Evolutionary conservation across 2,888 invertebrate genomes (phyloP).

Genomic region (Amblyjoppa fuscipennis): DNA sequence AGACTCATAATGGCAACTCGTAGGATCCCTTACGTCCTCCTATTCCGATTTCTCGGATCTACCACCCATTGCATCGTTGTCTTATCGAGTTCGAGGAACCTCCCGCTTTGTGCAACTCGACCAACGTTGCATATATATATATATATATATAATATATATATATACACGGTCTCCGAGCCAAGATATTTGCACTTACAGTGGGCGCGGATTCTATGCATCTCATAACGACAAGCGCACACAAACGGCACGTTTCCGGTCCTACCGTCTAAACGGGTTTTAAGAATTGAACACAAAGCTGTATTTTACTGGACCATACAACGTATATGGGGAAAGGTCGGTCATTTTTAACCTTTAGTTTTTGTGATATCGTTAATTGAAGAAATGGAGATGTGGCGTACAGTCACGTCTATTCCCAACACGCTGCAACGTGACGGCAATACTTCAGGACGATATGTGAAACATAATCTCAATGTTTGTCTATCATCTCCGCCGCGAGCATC

Average conservation of each 20-base stretch:
- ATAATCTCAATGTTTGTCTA: background rate
- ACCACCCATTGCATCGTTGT: background rate
- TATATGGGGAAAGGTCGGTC: background rate
- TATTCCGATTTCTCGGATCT: constrained; percentile 11
- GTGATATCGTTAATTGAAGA: background rate
- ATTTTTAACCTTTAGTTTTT: background rate
- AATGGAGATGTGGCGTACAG: background rate
- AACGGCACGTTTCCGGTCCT: background rate
- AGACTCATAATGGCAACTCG: background rate
- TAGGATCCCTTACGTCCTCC: background rate
- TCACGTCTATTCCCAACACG: background rate
- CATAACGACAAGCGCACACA: background rate
- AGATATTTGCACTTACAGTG: background rate
- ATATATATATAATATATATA: background rate
- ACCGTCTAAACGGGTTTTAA: background rate
- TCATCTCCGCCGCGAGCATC: background rate
- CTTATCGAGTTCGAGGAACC: constrained; percentile 49
- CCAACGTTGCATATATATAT: background rate
- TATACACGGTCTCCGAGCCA: background rate
- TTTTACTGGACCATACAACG: background rate
- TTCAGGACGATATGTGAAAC: background rate
- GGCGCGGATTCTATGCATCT: background rate
- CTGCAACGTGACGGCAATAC: background rate
- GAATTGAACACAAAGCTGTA: background rate
- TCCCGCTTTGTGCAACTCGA: constrained; percentile 11